phyloP scores from a whole-genome alignment of 2,113 vertebrate species.

The Dendrocopos noguchii region DNA sequence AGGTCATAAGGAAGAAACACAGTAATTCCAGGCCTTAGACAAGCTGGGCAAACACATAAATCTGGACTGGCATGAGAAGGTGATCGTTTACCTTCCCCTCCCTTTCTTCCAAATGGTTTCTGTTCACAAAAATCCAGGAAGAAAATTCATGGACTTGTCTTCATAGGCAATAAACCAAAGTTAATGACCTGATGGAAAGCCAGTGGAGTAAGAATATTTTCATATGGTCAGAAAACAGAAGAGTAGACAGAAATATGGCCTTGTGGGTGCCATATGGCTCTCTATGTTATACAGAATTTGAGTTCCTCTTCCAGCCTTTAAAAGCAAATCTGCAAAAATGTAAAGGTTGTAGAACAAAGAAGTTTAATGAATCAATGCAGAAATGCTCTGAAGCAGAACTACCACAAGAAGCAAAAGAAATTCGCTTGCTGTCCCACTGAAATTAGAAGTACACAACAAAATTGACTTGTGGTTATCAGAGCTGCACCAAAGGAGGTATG shows the following conservation, averaged over 20 bases:
- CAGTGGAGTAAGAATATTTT: constrained; percentile 43
- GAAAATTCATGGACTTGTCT: constrained; percentile 6
- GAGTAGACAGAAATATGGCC: constrained; percentile 20
- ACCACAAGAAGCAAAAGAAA: constrained; percentile 29
- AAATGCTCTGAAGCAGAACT: constrained; percentile 43
- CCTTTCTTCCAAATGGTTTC: neutral
- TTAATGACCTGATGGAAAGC: constrained; percentile 45
- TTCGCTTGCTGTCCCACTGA: neutral
- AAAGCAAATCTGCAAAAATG: neutral
- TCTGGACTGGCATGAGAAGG: neutral
- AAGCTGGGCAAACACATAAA: neutral
- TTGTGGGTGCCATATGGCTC: neutral
- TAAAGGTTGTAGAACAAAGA: neutral
- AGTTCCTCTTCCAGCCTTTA: neutral
- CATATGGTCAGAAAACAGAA: neutral
- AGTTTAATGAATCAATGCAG: constrained; percentile 7
- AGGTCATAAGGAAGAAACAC: neutral
- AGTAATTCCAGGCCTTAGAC: neutral
- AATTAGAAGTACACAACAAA: neutral
- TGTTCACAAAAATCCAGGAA: constrained; percentile 12
- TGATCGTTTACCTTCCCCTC: accelerated
- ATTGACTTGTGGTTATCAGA: neutral
- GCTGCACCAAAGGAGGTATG: neutral
- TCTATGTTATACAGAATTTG: neutral
- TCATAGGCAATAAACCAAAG: constrained; percentile 44